Conservation (phyloP, 2,113 vertebrate genomes). For the Sigmodon hispidus region DNA sequence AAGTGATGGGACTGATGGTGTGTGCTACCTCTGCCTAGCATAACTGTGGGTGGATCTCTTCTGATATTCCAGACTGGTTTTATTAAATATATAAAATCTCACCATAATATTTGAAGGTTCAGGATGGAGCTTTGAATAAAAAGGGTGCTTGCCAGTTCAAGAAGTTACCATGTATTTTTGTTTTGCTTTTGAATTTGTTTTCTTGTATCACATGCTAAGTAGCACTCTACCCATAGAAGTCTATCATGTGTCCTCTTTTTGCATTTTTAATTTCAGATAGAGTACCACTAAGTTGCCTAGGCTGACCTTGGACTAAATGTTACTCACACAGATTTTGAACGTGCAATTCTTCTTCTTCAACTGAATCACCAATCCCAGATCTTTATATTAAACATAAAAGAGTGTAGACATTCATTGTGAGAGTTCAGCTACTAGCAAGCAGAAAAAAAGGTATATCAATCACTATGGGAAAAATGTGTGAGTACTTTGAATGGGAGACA, state of each 20-base stretch:
- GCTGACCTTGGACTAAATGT: neutral
- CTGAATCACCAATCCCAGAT: neutral
- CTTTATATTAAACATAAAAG: neutral
- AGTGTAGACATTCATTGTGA: neutral
- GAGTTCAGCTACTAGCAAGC: neutral
- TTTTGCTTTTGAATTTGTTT: neutral
- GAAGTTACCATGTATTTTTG: neutral
- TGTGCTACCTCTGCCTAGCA: no score
- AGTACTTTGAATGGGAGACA: neutral
- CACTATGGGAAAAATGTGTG: neutral
- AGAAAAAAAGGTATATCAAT: neutral
- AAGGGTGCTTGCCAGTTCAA: neutral
- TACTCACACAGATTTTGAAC: neutral
- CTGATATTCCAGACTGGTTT: no score
- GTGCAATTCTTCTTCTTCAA: no score
- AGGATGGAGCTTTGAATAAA: neutral
- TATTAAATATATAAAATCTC: no score
- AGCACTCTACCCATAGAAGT: neutral
- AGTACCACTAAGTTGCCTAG: no score
- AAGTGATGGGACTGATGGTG: no score
- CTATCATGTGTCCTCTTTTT: neutral
- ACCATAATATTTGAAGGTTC: neutral
- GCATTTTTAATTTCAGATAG: neutral
- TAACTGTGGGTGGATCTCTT: no score
- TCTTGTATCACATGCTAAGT: neutral